These are phyloP conservation scores for Pseudopipra pipra DNA, from an alignment of 2,113 vertebrate genomes.

Conservation along the genomic window DNA sequence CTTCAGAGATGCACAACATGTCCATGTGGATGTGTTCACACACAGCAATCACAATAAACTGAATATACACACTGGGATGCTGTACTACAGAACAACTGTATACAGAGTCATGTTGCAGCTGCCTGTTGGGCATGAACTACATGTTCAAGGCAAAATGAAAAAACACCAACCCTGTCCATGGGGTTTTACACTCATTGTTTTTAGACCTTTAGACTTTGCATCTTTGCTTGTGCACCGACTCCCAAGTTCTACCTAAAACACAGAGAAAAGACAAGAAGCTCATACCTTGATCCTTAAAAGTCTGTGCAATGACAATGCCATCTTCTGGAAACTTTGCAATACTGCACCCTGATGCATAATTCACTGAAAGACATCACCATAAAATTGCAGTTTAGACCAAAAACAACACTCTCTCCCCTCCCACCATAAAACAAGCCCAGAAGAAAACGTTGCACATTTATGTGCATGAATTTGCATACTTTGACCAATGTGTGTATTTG, in stretches of 20 bases:
- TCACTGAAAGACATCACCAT: conserved; percentile 80
- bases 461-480: neutral
- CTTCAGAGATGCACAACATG: neutral
- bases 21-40: neutral
- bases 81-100: neutral
- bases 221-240: neutral
- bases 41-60: neutral
- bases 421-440: neutral
- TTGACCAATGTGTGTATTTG: neutral
- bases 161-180: neutral
- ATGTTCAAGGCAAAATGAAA: neutral
- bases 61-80: neutral
- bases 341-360: conserved; percentile 96
- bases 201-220: neutral
- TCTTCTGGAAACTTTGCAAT: conserved; percentile 96
- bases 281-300: conserved; percentile 97
- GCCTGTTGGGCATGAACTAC: neutral
- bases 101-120: neutral
- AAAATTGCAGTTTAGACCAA: neutral
- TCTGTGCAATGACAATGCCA: conserved; percentile 93
- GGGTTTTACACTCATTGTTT: neutral
- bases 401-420: neutral
- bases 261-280: neutral
- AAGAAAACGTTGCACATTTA: neutral
- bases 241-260: neutral